phyloP scores from a whole-genome alignment of 2,797 vertebrate species.

The Tokudaia tokunoshimensis region DNA sequence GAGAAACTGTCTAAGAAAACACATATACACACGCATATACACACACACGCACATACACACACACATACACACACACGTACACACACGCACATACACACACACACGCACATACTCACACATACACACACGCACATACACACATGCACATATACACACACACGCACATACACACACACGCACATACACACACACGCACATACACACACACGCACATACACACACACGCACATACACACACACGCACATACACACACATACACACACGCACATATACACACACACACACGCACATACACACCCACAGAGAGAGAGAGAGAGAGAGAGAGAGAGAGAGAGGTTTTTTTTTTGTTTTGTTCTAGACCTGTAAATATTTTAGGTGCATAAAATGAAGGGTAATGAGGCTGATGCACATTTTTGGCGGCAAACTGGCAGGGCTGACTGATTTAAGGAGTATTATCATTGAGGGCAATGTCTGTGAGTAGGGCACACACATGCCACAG shows the following conservation, averaged over 20 bases:
- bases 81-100: not conserved
- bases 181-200: not conserved
- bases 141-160: too few species aligned
- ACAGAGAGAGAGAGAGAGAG: not conserved
- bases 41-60: too few species aligned
- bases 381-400: not conserved
- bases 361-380: not conserved
- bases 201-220: not conserved
- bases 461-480: too few species aligned
- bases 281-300: too few species aligned
- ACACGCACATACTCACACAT: too few species aligned
- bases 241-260: too few species aligned
- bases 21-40: not conserved
- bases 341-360: conserved; percentile 2
- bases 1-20: not conserved
- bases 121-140: not conserved
- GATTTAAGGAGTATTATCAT: not conserved
- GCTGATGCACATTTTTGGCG: not conserved
- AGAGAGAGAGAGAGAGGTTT: not conserved
- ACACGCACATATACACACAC: too few species aligned
- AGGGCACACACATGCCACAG: not conserved
- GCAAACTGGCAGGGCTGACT: not conserved
- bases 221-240: too few species aligned
- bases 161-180: not conserved
- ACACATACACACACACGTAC: not conserved